phyloP scores from a whole-genome alignment of 2,113 vertebrate genomes.

The Panthera tigris region DNA sequence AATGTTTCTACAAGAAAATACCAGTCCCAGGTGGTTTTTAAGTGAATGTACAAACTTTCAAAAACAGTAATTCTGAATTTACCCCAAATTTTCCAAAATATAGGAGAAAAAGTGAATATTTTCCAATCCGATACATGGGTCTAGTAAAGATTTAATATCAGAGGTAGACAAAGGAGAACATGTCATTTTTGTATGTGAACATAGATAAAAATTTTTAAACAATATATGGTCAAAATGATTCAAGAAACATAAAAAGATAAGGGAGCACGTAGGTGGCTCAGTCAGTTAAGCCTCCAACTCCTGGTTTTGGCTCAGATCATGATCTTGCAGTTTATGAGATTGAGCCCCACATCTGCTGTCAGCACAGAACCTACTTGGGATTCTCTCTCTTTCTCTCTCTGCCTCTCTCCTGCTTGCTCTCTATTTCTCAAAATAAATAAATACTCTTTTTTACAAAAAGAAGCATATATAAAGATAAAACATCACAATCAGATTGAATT shows the following conservation, averaged over 20 bases:
- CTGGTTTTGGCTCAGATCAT: no score
- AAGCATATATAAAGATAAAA: neutral
- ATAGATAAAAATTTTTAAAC: neutral
- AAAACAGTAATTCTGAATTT: neutral
- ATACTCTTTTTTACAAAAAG: no score
- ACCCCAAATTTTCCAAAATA: neutral
- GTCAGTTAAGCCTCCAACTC: no score
- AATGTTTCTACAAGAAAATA: neutral
- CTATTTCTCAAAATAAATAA: no score
- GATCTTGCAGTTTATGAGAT: no score
- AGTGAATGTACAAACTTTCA: neutral
- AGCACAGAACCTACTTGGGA: no score
- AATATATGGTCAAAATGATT: conserved; percentile 1
- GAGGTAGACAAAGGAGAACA: neutral
- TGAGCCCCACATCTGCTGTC: no score
- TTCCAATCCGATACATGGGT: neutral
- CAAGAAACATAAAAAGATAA: neutral
- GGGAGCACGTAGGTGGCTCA: no score
- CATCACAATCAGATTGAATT: neutral
- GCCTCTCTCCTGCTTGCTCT: no score
- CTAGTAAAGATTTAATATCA: neutral
- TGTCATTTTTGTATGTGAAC: neutral
- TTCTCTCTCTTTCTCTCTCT: no score
- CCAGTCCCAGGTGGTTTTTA: neutral
- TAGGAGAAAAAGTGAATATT: neutral